Conservation (phyloP, 2,113 vertebrate genomes). For the Cariama cristata region DNA sequence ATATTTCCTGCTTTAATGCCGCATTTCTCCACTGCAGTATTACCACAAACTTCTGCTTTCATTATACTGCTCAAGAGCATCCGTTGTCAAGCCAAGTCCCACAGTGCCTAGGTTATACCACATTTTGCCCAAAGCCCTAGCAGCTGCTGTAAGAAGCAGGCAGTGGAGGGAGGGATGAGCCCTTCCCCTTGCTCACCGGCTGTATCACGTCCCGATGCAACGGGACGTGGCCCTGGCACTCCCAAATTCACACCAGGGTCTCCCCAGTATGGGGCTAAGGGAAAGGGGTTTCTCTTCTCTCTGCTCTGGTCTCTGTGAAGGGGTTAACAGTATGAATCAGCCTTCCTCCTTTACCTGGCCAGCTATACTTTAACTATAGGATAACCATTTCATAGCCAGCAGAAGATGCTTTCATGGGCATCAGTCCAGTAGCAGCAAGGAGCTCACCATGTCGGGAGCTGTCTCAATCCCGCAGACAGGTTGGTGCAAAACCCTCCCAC, state of each 20-base stretch:
- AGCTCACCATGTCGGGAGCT: neutral
- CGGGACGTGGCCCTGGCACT: fast-evolving
- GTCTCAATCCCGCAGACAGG: neutral
- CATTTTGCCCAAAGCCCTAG: neutral
- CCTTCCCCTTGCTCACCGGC: neutral
- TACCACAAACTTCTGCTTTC: neutral
- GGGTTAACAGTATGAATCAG: neutral
- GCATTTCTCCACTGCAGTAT: constrained; percentile 7
- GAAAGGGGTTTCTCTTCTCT: neutral
- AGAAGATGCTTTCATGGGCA: neutral
- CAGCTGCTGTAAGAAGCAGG: neutral
- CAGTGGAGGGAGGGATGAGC: neutral
- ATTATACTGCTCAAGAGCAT: neutral
- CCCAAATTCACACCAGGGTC: neutral
- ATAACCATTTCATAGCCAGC: fast-evolving
- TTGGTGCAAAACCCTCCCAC: neutral
- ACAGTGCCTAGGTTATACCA: neutral
- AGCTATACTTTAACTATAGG: neutral
- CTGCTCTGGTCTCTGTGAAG: neutral
- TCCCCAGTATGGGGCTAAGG: neutral
- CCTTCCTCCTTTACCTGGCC: neutral
- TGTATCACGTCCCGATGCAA: neutral
- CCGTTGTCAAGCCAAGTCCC: neutral
- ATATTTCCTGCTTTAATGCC: constrained; percentile 16
- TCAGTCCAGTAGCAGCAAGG: neutral